Conservation (phyloP, 2,888 invertebrate species). For the Tiliacea aurago region DNA sequence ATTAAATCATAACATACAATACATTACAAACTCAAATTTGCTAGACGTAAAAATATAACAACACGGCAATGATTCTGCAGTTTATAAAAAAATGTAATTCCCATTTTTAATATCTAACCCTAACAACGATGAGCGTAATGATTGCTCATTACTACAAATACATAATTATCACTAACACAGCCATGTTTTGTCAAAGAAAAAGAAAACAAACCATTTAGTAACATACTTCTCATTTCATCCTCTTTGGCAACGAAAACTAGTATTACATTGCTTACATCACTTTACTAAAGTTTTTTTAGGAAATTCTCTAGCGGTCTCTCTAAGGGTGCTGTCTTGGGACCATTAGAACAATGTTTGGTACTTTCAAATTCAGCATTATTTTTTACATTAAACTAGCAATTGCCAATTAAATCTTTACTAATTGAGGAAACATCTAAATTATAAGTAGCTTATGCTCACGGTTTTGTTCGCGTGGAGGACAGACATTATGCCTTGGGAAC, state of each 20-base stretch:
- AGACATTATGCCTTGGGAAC: background rate
- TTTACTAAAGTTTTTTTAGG: conserved; percentile 30
- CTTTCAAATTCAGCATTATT: conserved; percentile 22
- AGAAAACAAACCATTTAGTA: conserved; percentile 57
- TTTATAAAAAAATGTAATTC: conserved; percentile 7
- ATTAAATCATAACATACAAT: background rate
- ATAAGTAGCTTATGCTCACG: background rate
- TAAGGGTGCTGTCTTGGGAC: conserved; percentile 28
- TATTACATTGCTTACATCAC: conserved; percentile 34
- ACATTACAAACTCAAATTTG: background rate
- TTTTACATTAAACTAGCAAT: conserved; percentile 2
- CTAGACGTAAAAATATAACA: conserved; percentile 1
- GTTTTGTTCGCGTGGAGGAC: background rate
- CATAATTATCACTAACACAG: conserved; percentile 77
- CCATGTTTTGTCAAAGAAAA: conserved; percentile 73
- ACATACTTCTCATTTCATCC: conserved; percentile 27
- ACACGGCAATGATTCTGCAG: background rate
- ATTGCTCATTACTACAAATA: conserved; percentile 55
- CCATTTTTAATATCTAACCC: conserved; percentile 9
- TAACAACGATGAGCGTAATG: conserved; percentile 39
- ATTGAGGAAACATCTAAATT: background rate
- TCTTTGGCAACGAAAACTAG: conserved; percentile 38
- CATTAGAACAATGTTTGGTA: conserved; percentile 11
- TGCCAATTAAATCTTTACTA: background rate
- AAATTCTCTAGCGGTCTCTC: conserved; percentile 32